Conservation (phyloP, 2,113 vertebrate genomes). For the Carettochelys insculpta region DNA sequence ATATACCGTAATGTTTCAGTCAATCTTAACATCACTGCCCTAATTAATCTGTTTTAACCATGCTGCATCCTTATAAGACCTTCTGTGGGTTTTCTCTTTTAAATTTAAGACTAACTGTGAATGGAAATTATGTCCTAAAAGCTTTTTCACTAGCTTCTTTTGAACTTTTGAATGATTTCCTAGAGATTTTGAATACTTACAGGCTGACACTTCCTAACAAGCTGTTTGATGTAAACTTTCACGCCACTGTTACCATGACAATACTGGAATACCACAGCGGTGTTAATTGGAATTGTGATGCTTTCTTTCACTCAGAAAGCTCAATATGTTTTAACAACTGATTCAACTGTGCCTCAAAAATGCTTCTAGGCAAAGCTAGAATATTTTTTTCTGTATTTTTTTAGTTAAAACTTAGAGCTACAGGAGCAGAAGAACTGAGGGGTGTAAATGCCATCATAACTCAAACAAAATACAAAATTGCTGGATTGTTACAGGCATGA, state of each 20-base stretch:
- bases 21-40: neutral
- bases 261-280: conserved; percentile 32
- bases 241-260: conserved; percentile 68
- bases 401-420: conserved; percentile 1
- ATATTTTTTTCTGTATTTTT: conserved; percentile 36
- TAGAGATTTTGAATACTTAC: conserved; percentile 62
- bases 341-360: conserved; percentile 42
- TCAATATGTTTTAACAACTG: conserved; percentile 69
- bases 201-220: conserved; percentile 56
- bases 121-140: conserved; percentile 43
- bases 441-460: neutral
- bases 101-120: conserved; percentile 36
- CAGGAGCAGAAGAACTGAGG: conserved; percentile 21
- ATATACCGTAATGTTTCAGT: neutral
- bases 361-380: conserved; percentile 45
- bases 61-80: neutral
- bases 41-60: conserved; percentile 37
- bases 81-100: conserved; percentile 21
- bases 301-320: conserved; percentile 52
- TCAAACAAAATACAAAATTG: neutral
- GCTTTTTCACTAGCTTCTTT: conserved; percentile 67
- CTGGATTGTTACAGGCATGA: neutral
- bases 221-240: conserved; percentile 69
- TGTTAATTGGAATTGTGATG: conserved; percentile 68
- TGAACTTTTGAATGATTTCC: conserved; percentile 67